These are phyloP conservation scores for Plotosus lineatus DNA, from an alignment of 2,113 vertebrate species.

Conservation along the genomic window DNA sequence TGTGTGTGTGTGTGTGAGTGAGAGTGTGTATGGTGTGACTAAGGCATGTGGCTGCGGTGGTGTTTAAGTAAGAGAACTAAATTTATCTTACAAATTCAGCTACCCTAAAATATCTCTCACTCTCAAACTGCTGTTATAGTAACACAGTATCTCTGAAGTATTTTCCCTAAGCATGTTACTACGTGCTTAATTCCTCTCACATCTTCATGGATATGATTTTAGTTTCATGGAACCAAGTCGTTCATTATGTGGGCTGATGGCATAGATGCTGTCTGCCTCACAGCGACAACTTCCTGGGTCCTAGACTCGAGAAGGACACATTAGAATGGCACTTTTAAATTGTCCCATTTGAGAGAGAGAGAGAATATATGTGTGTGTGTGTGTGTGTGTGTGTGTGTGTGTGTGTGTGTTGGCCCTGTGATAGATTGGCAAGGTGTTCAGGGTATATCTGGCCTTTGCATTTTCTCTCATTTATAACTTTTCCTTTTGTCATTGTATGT, in stretches of 20 bases:
- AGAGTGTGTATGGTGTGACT: slow-evolving; percentile 30
- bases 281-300: not conserved
- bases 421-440: too few species aligned
- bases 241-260: too few species aligned
- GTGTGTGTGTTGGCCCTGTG: too few species aligned
- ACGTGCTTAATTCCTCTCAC: not conserved
- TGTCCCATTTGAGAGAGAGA: too few species aligned
- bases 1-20: slow-evolving; percentile 20
- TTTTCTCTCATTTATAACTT: slow-evolving; percentile 33
- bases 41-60: slow-evolving; percentile 25
- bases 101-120: slow-evolving; percentile 28
- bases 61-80: slow-evolving; percentile 54
- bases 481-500: slow-evolving; percentile 46
- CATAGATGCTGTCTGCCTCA: not conserved
- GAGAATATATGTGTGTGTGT: too few species aligned
- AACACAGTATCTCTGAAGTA: not conserved
- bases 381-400: too few species aligned
- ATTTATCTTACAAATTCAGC: slow-evolving; percentile 46
- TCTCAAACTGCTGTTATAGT: not conserved
- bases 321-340: too few species aligned
- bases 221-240: too few species aligned
- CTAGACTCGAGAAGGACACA: too few species aligned
- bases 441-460: too few species aligned
- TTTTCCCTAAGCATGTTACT: not conserved
- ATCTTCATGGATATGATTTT: not conserved